These are phyloP conservation scores for Macrocentrus cingulum DNA, from an alignment of 1,140 invertebrate species.

Conservation along the genomic window DNA sequence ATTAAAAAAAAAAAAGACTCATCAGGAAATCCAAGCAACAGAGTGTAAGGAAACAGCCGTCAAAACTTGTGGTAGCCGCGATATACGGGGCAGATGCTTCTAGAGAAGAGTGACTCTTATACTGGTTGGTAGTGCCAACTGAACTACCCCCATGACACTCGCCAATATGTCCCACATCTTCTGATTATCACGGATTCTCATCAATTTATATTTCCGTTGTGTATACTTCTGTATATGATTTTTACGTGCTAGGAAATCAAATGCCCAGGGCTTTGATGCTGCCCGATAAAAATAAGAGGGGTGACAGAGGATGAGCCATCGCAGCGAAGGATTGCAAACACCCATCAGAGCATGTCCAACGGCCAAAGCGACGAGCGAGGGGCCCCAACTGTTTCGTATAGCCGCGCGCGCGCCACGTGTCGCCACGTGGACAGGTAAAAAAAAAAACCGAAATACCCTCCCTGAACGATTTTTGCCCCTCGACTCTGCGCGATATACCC, in stretches of 20 bases:
- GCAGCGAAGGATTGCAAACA: background rate
- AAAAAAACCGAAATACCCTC: slow-evolving; percentile 21
- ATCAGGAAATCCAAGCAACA: no score
- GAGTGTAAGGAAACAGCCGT: no score
- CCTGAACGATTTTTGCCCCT: slow-evolving; percentile 20
- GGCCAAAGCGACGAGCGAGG: slow-evolving; percentile 12
- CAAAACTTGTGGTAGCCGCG: no score
- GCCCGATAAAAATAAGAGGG: background rate
- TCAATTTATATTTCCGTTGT: no score
- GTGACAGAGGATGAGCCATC: background rate
- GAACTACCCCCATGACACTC: no score
- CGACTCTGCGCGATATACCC: slow-evolving; percentile 1
- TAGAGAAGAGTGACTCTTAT: no score
- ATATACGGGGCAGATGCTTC: no score
- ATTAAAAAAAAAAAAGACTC: no score
- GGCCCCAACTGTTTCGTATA: slow-evolving; percentile 27
- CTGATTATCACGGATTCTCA: no score
- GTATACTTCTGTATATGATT: background rate
- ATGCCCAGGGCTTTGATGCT: no score
- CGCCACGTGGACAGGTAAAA: slow-evolving; percentile 35
- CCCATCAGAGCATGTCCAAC: slow-evolving; percentile 22
- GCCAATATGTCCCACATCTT: no score
- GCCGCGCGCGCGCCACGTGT: slow-evolving; percentile 30
- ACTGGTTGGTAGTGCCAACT: no score
- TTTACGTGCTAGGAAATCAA: background rate